These are phyloP conservation scores for Rhineura floridana DNA, from an alignment of 2,113 vertebrate species.

Conservation along the genomic window DNA sequence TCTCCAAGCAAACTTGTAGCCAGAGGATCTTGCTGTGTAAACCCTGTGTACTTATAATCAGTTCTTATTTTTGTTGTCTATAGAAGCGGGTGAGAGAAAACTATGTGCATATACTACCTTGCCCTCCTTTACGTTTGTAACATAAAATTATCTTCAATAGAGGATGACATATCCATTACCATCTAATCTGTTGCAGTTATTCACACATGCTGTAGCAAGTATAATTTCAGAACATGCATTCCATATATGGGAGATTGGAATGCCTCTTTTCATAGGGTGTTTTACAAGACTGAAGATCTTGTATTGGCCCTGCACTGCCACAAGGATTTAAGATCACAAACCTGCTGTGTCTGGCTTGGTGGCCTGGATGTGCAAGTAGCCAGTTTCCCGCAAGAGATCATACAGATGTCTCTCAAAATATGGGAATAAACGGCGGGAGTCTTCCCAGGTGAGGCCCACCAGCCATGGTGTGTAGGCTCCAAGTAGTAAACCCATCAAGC, in stretches of 20 bases:
- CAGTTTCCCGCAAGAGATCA: slow-evolving; percentile 75
- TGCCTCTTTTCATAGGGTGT: not conserved
- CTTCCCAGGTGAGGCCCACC: slow-evolving; percentile 83
- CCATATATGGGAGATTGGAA: not conserved
- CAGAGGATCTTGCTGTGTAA: not conserved
- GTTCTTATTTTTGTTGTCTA: not conserved
- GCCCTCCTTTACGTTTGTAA: not conserved
- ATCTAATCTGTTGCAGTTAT: too few species aligned
- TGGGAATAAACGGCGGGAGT: slow-evolving; percentile 78
- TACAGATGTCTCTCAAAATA: slow-evolving; percentile 82
- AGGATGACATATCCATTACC: not conserved
- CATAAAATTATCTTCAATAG: not conserved
- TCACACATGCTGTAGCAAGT: not conserved
- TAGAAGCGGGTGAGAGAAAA: not conserved
- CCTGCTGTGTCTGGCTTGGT: slow-evolving; percentile 91
- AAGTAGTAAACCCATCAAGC: slow-evolving; percentile 72
- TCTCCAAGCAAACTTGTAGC: not conserved
- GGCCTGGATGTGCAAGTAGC: slow-evolving; percentile 88
- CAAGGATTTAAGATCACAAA: slow-evolving; percentile 55
- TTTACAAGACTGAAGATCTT: too few species aligned
- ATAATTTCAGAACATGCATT: not conserved
- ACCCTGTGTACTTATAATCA: not conserved
- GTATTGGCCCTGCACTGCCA: not conserved
- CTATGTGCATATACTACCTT: not conserved
- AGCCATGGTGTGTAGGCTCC: slow-evolving; percentile 86